A percentile compares a stretch with the other conserved stretches of the same genome.
phyloP scores from a whole-genome alignment of 2,888 invertebrate genomes.

The Drosophila mercatorum region DNA sequence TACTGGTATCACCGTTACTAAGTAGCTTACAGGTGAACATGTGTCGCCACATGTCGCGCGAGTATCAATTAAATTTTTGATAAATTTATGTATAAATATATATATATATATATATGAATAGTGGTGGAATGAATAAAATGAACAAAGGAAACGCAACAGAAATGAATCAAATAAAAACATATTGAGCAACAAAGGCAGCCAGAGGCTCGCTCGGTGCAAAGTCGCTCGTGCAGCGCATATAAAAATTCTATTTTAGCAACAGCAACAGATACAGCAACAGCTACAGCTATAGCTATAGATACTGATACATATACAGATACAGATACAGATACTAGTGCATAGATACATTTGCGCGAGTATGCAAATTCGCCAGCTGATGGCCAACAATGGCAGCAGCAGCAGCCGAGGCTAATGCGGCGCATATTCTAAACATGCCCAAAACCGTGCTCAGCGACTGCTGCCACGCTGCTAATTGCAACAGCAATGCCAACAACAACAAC shows the following conservation, averaged over 20 bases:
- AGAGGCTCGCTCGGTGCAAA: slow-evolving; percentile 1
- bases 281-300: slow-evolving; percentile 1
- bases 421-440: slow-evolving; percentile 36
- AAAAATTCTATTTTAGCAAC: slow-evolving; percentile 25
- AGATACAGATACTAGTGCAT: background rate
- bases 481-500: background rate
- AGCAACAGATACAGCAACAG: slow-evolving; percentile 4
- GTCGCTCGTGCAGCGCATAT: slow-evolving; percentile 28
- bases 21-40: slow-evolving; percentile 11
- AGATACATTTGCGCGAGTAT: slow-evolving; percentile 17
- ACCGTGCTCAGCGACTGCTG: slow-evolving; percentile 17
- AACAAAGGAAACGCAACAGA: slow-evolving; percentile 5
- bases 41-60: slow-evolving; percentile 49
- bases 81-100: slow-evolving; percentile 16
- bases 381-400: slow-evolving; percentile 7
- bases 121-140: slow-evolving; percentile 16
- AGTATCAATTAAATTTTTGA: slow-evolving; percentile 59
- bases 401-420: slow-evolving; percentile 14
- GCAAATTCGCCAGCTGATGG: slow-evolving; percentile 29
- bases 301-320: slow-evolving; percentile 3
- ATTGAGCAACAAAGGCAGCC: slow-evolving; percentile 22
- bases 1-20: slow-evolving; percentile 9
- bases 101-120: slow-evolving; percentile 15
- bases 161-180: slow-evolving; percentile 6
- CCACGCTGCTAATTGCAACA: slow-evolving; percentile 23